Conservation (phyloP, 2,888 invertebrate genomes). For the Congeria kusceri region DNA sequence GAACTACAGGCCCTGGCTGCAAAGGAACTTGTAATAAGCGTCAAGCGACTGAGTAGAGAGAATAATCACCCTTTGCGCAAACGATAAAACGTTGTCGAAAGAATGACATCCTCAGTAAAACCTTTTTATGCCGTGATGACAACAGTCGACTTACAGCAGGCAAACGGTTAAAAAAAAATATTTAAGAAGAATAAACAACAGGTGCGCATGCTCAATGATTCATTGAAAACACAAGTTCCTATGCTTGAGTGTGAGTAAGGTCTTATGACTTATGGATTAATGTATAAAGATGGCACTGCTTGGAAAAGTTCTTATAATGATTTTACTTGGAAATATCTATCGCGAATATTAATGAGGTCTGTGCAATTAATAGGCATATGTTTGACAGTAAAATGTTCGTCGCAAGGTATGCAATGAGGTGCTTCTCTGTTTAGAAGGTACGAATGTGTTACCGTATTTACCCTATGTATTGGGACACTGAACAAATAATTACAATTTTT, state of each 20-base stretch:
- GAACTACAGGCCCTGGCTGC: conserved; percentile 17
- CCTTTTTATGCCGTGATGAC: conserved; percentile 48
- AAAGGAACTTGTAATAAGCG: neutral
- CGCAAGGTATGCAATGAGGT: no score
- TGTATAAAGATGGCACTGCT: no score
- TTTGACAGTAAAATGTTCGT: no score
- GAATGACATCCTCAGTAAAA: conserved; percentile 8
- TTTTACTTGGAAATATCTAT: no score
- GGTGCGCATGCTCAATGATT: conserved; percentile 50
- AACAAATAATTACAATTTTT: no score
- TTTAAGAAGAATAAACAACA: conserved; percentile 51
- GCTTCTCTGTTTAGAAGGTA: no score
- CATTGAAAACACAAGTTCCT: conserved; percentile 28
- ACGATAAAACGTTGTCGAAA: neutral
- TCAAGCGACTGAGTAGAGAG: neutral
- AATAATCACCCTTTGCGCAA: neutral
- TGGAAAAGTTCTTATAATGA: no score
- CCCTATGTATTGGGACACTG: no score
- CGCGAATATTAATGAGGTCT: no score
- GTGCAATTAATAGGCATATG: no score
- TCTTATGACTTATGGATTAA: conserved; percentile 29
- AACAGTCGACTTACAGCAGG: conserved; percentile 59
- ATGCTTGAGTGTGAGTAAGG: conserved; percentile 8
- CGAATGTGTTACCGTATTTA: no score
- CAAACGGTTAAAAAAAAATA: conserved; percentile 47